A percentile compares a stretch with the other conserved stretches of the same genome.
Conservation (phyloP, 2,113 vertebrate species). For the Notothenia rossii region DNA sequence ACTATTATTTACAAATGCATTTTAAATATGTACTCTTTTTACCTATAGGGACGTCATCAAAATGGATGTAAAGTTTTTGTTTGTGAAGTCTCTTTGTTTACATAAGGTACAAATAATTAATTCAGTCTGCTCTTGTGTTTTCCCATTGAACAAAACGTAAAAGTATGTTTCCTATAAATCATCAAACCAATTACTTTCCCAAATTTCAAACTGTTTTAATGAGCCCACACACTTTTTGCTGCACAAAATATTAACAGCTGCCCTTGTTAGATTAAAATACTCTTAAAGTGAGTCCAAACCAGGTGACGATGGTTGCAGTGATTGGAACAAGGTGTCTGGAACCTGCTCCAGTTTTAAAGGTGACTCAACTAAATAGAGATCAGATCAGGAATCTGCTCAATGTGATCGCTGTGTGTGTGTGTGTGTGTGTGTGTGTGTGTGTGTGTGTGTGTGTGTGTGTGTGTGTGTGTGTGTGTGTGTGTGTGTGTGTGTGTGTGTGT, state of each 20-base stretch:
- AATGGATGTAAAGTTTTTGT: slow-evolving; percentile 19
- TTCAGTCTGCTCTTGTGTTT: slow-evolving; percentile 26
- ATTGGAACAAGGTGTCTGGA: slow-evolving; percentile 35
- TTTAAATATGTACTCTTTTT: slow-evolving; percentile 22
- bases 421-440: background rate
- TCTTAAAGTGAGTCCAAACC: background rate
- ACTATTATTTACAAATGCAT: slow-evolving; percentile 27
- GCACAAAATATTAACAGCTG: slow-evolving; percentile 2
- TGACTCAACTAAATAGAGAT: slow-evolving; percentile 76
- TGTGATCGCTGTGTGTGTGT: slow-evolving; percentile 13
- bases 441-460: background rate
- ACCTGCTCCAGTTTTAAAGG: slow-evolving; percentile 80
- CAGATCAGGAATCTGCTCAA: slow-evolving; percentile 60
- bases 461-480: background rate
- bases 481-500: too few relatives aligned
- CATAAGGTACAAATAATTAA: slow-evolving; percentile 42
- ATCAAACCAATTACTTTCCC: slow-evolving; percentile 52
- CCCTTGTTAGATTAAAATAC: background rate
- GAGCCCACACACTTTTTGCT: slow-evolving; percentile 11
- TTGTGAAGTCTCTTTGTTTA: slow-evolving; percentile 44
- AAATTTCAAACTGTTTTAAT: slow-evolving; percentile 38
- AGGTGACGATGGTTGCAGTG: slow-evolving; percentile 26
- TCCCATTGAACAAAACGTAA: slow-evolving; percentile 15
- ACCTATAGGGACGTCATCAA: slow-evolving; percentile 20
- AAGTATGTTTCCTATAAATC: slow-evolving; percentile 40